Base-by-base conservation (phyloP, 2,797 vertebrate species). In the Ataeniobius toweri region DNA sequence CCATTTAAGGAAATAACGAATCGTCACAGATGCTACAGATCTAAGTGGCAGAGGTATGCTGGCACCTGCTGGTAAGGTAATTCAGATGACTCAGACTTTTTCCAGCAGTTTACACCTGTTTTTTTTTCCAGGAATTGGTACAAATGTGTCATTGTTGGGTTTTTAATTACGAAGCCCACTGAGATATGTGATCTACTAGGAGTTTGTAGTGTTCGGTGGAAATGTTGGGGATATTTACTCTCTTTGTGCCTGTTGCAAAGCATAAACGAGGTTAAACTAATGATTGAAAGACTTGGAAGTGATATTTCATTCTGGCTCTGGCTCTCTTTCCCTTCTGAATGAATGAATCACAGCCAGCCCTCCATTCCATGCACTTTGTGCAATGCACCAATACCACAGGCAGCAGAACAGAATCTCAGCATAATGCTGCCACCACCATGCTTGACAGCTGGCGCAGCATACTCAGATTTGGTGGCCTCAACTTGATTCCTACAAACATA, bases 31-130 rank as follows among this genome's bases (percentile, higher is more conserved):
- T 55, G 81, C 74, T 76, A 81, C 48, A 75, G 41, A 50, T 1
- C 46, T 31, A 71, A 79, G 81, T 58, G 81, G 56, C 26, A 61
- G 81, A 80, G 75, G 82, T 75, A 79, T 79, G 74, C 77, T 83
- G 86, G 79, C 91, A 89, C 92, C 91, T 91, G 86, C 81, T 85
- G 90, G 85, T 56, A 70, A 85, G 39, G 65, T 80, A 78, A 46
- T 61, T 63, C 6, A 1, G 73, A 87, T 88, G 86, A 90, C 77
- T 90, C 76, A 81, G 74, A 74, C 36, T 76, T 82, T 88, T 63
- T 81, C 86, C 86, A 79, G 76, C 72, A 14, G 65, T 77, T 79
- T 87, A 85, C 85, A 76, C 85, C 86, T 82, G 56, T 84, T 82
- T 78, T 55, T 78, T 55, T 71, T 77, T 74, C 79, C 80, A 80